phyloP scores from a whole-genome alignment of 2,888 invertebrate species.

The Megalurothrips usitatus region DNA sequence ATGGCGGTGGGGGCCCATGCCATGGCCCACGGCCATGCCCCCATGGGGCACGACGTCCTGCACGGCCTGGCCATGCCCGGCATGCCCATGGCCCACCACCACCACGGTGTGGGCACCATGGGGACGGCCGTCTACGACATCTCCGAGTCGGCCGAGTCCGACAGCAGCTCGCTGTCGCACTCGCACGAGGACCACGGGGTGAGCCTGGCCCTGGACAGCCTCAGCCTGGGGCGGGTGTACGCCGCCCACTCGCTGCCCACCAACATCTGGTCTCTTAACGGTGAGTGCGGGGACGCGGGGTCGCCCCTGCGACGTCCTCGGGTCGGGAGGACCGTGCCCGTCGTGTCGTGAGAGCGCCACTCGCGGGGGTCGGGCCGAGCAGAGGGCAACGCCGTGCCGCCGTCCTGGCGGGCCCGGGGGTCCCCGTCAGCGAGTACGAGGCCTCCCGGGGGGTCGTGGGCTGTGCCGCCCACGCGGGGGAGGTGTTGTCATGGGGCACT shows the following conservation, averaged over 20 bases:
- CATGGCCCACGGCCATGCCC: background rate
- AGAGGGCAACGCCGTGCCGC: too few relatives aligned
- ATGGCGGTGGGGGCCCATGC: background rate
- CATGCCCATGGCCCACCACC: background rate
- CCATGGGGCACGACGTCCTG: background rate
- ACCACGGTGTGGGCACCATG: background rate
- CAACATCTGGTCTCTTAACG: conserved; percentile 16
- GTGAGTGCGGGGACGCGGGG: background rate
- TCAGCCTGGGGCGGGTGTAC: conserved; percentile 6
- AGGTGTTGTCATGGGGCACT: background rate
- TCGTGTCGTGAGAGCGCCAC: background rate
- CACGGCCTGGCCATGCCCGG: background rate
- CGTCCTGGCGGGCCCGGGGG: background rate
- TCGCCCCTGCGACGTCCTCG: background rate
- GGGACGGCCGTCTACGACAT: conserved; percentile 15
- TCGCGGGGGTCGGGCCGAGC: background rate
- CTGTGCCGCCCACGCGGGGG: background rate
- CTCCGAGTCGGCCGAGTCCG: conserved; percentile 14
- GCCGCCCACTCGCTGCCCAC: conserved; percentile 10
- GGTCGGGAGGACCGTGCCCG: background rate
- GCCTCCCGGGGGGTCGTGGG: too few relatives aligned
- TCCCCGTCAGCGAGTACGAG: background rate
- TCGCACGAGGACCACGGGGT: background rate
- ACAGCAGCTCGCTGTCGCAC: conserved; percentile 25
- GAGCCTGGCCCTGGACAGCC: background rate